phyloP scores from a whole-genome alignment of 2,113 vertebrate species.

The Heteronetta atricapilla region DNA sequence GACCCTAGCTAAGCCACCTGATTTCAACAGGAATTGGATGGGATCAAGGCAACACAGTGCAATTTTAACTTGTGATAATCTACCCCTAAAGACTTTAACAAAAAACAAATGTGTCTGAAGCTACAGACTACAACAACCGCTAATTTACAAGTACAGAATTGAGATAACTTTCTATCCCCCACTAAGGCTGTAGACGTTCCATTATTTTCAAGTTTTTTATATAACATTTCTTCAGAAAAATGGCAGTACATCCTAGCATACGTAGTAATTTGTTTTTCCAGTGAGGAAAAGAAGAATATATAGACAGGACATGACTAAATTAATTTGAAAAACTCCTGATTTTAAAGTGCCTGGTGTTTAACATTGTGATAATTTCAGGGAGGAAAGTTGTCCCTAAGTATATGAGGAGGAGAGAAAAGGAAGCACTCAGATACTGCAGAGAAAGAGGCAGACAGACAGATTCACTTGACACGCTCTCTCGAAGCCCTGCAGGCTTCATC shows the following conservation, averaged over 20 bases:
- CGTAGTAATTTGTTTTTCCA: background rate
- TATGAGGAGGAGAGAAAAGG: background rate
- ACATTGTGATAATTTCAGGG: background rate
- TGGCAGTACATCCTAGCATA: background rate
- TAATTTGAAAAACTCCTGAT: background rate
- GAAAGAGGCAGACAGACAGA: background rate
- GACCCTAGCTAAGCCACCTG: background rate
- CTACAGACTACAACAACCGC: background rate
- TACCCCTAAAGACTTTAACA: background rate
- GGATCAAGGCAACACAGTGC: background rate
- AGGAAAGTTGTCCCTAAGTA: background rate
- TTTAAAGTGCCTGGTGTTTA: background rate
- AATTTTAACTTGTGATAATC: background rate
- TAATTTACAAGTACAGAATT: background rate
- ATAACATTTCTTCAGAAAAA: background rate
- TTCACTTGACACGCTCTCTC: background rate
- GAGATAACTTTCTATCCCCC: background rate
- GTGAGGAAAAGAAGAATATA: background rate
- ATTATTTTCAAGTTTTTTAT: background rate
- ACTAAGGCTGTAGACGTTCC: background rate
- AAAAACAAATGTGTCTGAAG: background rate
- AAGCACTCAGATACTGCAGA: background rate
- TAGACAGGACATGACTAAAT: background rate
- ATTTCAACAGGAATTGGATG: background rate
- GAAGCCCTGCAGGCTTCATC: constrained; percentile 42